Percentiles rank a stretch among this genome's conserved stretches.
Conservation (phyloP, 2,113 vertebrate genomes). For the Macrotus californicus region DNA sequence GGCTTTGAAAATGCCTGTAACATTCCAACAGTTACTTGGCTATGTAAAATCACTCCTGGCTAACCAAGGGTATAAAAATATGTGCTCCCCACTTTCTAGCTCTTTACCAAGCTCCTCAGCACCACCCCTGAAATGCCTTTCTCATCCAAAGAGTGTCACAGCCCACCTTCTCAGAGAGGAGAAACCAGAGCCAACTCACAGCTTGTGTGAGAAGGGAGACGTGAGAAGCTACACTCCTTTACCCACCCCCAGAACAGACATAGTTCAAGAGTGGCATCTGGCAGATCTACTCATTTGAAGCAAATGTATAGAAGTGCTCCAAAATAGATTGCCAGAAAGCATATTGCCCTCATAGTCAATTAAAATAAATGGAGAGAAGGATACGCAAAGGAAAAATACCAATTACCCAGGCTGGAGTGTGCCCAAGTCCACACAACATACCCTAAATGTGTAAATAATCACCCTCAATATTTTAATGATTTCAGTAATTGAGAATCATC, state of each 20-base stretch:
- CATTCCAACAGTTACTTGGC: background rate
- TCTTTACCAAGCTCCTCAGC: background rate
- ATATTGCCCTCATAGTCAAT: background rate
- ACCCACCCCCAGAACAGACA: background rate
- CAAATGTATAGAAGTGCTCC: slow-evolving; percentile 15
- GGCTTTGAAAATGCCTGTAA: background rate
- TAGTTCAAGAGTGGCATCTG: slow-evolving; percentile 1
- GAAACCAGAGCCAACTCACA: background rate
- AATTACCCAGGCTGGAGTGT: background rate
- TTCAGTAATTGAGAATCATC: slow-evolving; percentile 36
- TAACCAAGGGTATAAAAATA: background rate
- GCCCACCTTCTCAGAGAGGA: background rate
- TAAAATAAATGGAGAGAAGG: background rate
- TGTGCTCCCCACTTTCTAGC: background rate
- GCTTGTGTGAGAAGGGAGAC: background rate
- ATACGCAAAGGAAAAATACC: background rate
- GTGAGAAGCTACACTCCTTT: background rate
- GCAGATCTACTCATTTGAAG: slow-evolving; percentile 18
- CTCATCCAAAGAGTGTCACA: background rate
- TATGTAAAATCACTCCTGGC: background rate
- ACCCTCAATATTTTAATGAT: slow-evolving; percentile 51
- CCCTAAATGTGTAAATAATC: slow-evolving; percentile 7
- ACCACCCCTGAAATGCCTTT: background rate
- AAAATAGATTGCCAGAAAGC: background rate
- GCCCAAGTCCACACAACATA: background rate